Evolutionary conservation across 2,888 invertebrate genomes (phyloP).

Genomic region (Polymixis lichenea): DNA sequence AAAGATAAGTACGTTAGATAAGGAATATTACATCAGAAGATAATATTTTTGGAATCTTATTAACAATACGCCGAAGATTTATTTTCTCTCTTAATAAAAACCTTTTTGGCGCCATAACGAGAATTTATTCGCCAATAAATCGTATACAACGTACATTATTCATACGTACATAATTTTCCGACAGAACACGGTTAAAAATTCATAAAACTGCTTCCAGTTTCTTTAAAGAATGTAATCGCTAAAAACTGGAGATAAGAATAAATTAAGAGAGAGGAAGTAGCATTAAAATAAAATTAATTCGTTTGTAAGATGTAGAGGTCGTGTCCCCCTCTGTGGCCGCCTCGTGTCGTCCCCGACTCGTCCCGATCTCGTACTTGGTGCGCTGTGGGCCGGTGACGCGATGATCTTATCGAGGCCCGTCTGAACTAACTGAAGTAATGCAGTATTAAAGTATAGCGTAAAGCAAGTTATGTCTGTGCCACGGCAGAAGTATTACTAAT

Average conservation of each 20-base stretch:
- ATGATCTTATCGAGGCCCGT: conserved; percentile 58
- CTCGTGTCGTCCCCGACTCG: conserved; percentile 27
- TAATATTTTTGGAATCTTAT: conserved; percentile 62
- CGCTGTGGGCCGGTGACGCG: conserved; percentile 52
- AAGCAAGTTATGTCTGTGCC: background rate
- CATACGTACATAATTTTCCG: conserved; percentile 60
- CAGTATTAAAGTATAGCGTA: conserved; percentile 8
- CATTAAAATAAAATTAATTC: conserved; percentile 83
- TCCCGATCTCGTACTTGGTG: conserved; percentile 5
- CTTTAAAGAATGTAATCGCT: conserved; percentile 61
- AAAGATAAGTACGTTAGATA: conserved; percentile 48
- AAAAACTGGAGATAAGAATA: conserved; percentile 83
- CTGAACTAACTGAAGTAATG: conserved; percentile 29
- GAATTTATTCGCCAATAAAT: conserved; percentile 66
- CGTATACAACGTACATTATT: conserved; percentile 61
- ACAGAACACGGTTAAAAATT: conserved; percentile 64
- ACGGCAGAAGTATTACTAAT: background rate
- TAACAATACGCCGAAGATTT: conserved; percentile 63
- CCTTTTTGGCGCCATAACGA: conserved; percentile 61
- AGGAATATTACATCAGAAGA: conserved; percentile 47
- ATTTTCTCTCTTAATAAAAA: conserved; percentile 60
- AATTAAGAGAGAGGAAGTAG: conserved; percentile 82
- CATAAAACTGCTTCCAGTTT: conserved; percentile 65
- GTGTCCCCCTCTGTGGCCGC: conserved; percentile 31
- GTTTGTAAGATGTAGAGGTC: conserved; percentile 69